Evolutionary conservation across 2,888 invertebrate genomes (phyloP).

Genomic region (Eledona agricola): DNA sequence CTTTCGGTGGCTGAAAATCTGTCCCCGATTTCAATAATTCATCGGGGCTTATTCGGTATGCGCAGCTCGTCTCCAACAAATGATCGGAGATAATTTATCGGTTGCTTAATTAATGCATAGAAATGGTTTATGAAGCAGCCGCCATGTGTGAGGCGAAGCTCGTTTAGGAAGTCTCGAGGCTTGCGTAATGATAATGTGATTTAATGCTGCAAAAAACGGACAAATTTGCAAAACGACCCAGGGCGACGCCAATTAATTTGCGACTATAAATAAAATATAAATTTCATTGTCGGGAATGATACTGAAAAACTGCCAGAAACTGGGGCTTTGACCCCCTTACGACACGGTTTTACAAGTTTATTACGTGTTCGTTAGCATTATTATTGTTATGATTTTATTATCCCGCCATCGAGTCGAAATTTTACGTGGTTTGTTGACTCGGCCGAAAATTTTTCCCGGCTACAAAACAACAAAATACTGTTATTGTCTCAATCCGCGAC

Average conservation of each 20-base stretch:
- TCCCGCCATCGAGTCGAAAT: background rate
- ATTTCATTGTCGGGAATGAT: too few species aligned
- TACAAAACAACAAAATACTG: background rate
- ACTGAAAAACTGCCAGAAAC: too few species aligned
- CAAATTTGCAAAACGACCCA: too few species aligned
- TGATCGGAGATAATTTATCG: conserved; percentile 16
- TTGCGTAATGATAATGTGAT: background rate
- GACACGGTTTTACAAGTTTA: conserved; percentile 7
- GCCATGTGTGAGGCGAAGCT: conserved; percentile 6
- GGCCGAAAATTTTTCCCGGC: background rate
- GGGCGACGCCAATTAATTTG: too few species aligned
- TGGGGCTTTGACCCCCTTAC: too few species aligned
- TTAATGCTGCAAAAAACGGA: conserved; percentile 9
- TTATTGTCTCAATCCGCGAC: too few species aligned
- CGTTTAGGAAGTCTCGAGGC: conserved; percentile 12
- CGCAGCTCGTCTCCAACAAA: conserved; percentile 2
- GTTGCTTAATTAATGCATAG: conserved; percentile 20
- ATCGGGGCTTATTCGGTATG: conserved; percentile 4
- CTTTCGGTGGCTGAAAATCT: too few species aligned
- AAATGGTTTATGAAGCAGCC: conserved; percentile 8
- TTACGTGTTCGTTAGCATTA: conserved; percentile 6
- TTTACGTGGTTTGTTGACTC: conserved; percentile 7
- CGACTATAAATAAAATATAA: too few species aligned
- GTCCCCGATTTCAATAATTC: background rate
- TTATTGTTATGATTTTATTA: conserved; percentile 24